Evolutionary conservation across 2,888 invertebrate genomes (phyloP).

Genomic region (Microplitis manilae): DNA sequence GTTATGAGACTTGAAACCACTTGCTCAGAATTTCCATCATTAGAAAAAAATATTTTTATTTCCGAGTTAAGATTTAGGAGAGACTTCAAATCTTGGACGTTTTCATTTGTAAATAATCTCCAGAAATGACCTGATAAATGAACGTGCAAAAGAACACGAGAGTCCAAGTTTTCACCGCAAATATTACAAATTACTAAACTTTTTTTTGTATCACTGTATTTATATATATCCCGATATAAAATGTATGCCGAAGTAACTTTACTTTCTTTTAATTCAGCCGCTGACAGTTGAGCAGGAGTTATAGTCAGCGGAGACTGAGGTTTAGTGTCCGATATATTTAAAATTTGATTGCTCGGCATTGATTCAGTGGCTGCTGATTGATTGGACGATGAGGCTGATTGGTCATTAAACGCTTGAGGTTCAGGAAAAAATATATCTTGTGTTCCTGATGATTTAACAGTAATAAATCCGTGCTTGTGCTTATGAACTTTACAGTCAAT

Average conservation of each 20-base stretch:
- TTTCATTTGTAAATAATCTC: slow-evolving; percentile 9
- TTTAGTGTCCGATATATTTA: not conserved
- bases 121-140: slow-evolving; percentile 42
- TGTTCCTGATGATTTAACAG: not conserved
- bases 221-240: not conserved
- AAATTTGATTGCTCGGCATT: not conserved
- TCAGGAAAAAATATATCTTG: not conserved
- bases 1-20: not conserved
- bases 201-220: not conserved
- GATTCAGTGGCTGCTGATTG: not conserved
- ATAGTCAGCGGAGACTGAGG: not conserved
- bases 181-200: slow-evolving; percentile 1
- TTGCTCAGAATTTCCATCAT: not conserved
- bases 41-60: not conserved
- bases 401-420: not conserved
- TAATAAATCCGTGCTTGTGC: not conserved
- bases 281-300: not conserved
- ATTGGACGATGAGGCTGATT: too few relatives aligned
- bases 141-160: slow-evolving; percentile 12
- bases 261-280: not conserved
- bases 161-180: not conserved
- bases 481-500: not conserved
- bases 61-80: not conserved
- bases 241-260: not conserved
- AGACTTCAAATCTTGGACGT: too few relatives aligned